Conservation (phyloP, 2,113 vertebrate genomes). For the Vombatus ursinus region DNA sequence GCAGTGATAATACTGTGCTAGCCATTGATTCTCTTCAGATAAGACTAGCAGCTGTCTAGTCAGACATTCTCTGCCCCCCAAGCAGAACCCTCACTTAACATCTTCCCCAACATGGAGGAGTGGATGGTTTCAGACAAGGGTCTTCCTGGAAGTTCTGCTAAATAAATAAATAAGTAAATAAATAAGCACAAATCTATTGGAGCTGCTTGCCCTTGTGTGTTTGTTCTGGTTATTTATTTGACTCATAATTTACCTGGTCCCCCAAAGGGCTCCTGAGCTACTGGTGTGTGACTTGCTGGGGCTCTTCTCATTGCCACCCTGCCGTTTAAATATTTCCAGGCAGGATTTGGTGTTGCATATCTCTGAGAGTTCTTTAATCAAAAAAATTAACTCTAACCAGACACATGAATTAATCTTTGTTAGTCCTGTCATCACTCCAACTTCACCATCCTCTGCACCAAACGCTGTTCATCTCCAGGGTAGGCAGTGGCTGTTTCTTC, state of each 20-base stretch:
- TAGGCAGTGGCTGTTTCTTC: neutral
- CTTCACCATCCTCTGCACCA: constrained; percentile 42
- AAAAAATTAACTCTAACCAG: constrained; percentile 76
- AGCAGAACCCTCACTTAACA: neutral
- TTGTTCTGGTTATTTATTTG: neutral
- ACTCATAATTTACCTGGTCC: neutral
- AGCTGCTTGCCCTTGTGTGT: neutral
- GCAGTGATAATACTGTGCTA: rapidly evolving
- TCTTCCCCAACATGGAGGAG: neutral
- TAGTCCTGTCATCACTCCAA: constrained; percentile 68
- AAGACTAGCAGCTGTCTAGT: neutral
- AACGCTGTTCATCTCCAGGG: neutral
- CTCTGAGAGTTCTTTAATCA: constrained; percentile 67
- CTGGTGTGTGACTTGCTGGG: constrained; percentile 29
- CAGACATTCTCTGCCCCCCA: neutral
- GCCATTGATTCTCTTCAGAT: neutral
- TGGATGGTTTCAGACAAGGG: neutral
- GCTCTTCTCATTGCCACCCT: neutral
- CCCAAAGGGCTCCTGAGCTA: neutral
- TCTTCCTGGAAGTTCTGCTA: constrained; percentile 21
- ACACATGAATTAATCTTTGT: constrained; percentile 76
- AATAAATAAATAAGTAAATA: constrained; percentile 29
- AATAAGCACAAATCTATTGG: neutral
- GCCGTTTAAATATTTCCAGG: constrained; percentile 64
- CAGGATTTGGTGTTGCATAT: constrained; percentile 61